Evolutionary conservation across 1,140 invertebrate genomes (phyloP).

Genomic region (Apis dorsata): DNA sequence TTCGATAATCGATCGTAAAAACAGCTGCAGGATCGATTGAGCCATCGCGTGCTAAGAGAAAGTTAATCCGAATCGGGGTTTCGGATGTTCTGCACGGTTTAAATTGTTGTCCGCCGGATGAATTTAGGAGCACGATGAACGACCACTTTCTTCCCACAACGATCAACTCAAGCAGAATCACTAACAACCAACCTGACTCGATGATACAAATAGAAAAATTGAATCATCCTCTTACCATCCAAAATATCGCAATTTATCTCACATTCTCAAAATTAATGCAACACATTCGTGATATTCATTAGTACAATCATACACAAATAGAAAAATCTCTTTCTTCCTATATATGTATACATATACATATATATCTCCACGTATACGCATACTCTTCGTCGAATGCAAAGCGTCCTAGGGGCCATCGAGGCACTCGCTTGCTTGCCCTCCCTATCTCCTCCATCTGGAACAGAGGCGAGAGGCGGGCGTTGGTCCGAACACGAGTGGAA

Average conservation of each 20-base stretch:
- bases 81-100: constrained; percentile 10
- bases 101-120: constrained; percentile 5
- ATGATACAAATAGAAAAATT: too few species aligned
- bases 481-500: neutral
- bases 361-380: too few species aligned
- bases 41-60: constrained; percentile 42
- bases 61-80: constrained; percentile 32
- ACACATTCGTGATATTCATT: too few species aligned
- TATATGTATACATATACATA: too few species aligned
- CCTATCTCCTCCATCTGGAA: neutral
- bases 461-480: neutral
- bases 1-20: constrained; percentile 43
- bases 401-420: too few species aligned
- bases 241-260: too few species aligned
- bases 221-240: too few species aligned
- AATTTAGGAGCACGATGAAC: neutral
- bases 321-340: too few species aligned
- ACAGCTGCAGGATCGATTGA: constrained; percentile 46
- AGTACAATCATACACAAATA: too few species aligned
- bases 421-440: neutral
- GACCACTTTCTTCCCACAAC: neutral
- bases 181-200: too few species aligned
- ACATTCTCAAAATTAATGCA: too few species aligned
- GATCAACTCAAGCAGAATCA: neutral
- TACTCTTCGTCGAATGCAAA: neutral